Percentiles rank a stretch among this genome's conserved stretches.
phyloP scores from a whole-genome alignment of 2,113 vertebrate species.

The Nicator chloris region DNA sequence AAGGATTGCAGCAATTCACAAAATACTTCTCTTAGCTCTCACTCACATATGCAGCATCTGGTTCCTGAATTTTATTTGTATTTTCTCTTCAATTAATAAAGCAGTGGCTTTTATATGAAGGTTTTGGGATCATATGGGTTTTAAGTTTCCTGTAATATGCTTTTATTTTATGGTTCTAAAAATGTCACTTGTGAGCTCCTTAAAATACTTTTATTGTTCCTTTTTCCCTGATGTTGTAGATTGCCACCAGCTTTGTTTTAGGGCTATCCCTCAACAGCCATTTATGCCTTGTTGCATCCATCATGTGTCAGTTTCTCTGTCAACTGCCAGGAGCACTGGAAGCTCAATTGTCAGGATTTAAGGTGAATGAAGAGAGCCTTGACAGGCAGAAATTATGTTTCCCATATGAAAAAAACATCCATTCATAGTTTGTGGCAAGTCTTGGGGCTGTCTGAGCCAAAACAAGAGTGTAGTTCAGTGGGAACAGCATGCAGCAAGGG shows the following conservation, averaged over 20 bases:
- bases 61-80: neutral
- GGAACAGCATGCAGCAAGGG: neutral
- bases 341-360: slow-evolving; percentile 9
- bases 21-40: neutral
- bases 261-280: slow-evolving; percentile 1
- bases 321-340: neutral
- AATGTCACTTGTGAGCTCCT: neutral
- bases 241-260: slow-evolving; percentile 1
- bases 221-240: neutral
- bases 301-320: slow-evolving; percentile 11
- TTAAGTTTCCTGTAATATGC: neutral
- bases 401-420: neutral
- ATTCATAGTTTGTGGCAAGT: neutral
- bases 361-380: neutral
- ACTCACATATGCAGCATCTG: neutral
- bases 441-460: neutral
- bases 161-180: neutral
- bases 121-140: neutral
- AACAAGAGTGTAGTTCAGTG: neutral
- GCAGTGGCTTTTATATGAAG: neutral
- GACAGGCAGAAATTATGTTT: neutral
- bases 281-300: slow-evolving; percentile 33
- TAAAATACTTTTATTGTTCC: neutral
- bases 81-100: neutral
- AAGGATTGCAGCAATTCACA: neutral